A percentile compares a stretch with the other conserved stretches of the same genome.
These are phyloP conservation scores for Mystacides longicornis DNA, from an alignment of 2,888 invertebrate species.

Conservation along the genomic window DNA sequence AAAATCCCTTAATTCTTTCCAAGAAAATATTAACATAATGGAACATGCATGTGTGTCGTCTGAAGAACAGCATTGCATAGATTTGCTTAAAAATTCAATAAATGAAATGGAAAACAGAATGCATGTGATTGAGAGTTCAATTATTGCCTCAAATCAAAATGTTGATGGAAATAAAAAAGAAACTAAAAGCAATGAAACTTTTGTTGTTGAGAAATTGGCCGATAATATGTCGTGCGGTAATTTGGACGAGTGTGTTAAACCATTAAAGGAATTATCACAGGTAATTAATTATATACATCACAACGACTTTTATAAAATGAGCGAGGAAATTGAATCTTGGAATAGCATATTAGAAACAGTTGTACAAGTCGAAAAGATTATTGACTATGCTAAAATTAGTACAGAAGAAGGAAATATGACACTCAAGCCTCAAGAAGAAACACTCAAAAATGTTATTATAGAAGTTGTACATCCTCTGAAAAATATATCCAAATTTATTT, in stretches of 20 bases:
- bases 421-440: background rate
- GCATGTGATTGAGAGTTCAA: background rate
- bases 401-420: background rate
- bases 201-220: background rate
- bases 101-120: conserved; percentile 34
- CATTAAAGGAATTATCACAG: background rate
- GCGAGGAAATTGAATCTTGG: background rate
- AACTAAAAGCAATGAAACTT: background rate
- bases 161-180: conserved; percentile 3
- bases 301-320: background rate
- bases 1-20: conserved; percentile 36
- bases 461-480: background rate
- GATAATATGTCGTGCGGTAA: background rate
- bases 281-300: background rate
- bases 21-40: conserved; percentile 36
- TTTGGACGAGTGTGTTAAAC: background rate
- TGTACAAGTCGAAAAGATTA: background rate
- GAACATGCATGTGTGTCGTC: conserved; percentile 26
- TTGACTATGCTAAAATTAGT: background rate
- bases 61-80: conserved; percentile 16
- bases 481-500: background rate
- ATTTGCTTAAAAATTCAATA: conserved; percentile 23
- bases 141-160: background rate
- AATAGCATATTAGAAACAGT: background rate
- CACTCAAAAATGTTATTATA: background rate